Evolutionary conservation across 1,140 invertebrate species (phyloP).

Genomic region (Saccostrea cuccullata): DNA sequence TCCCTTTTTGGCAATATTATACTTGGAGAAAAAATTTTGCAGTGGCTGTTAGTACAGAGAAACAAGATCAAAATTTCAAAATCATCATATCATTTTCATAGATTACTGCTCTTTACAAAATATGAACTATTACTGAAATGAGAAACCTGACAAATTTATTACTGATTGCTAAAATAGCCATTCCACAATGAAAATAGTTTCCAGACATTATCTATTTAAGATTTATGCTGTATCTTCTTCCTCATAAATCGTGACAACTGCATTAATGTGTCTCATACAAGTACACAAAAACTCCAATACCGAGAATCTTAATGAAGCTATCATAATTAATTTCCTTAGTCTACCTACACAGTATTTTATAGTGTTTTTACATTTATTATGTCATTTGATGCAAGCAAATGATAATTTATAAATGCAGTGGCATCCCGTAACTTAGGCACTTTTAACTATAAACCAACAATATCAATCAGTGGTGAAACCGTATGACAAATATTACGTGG

Average conservation of each 20-base stretch:
- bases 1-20: not conserved
- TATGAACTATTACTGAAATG: not conserved
- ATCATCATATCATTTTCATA: constrained; percentile 9
- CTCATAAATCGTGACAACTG: constrained; percentile 29
- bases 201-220: not conserved
- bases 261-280: constrained; percentile 7
- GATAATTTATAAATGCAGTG: not conserved
- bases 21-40: not conserved
- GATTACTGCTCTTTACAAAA: constrained; percentile 10
- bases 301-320: constrained; percentile 5
- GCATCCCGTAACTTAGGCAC: not conserved
- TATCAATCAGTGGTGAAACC: not conserved
- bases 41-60: not conserved
- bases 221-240: not conserved
- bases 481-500: too few relatives aligned
- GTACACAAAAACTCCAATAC: not conserved
- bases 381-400: not conserved
- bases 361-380: not conserved
- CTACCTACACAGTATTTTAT: constrained; percentile 13
- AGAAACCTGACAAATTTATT: not conserved
- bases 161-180: not conserved
- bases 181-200: constrained; percentile 1
- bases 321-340: constrained; percentile 6
- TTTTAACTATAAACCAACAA: not conserved
- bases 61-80: constrained; percentile 7